Evolutionary conservation across 2,797 vertebrate genomes (phyloP), one percentile per base, ranked within the genome.

Genomic region (Pipistrellus nathusii): DNA sequence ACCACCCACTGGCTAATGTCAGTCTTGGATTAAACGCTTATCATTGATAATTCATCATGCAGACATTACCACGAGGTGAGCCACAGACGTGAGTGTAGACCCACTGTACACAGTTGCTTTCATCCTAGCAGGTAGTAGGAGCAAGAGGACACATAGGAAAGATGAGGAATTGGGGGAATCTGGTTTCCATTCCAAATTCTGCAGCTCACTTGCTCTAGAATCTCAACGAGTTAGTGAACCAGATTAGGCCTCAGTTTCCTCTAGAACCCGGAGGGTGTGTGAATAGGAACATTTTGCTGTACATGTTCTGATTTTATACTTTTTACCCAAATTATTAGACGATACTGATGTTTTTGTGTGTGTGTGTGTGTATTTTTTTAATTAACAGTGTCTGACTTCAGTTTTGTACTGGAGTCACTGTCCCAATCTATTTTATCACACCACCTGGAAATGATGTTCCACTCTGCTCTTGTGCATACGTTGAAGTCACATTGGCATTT

Each of bases 381-480:
- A 76, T 68, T 25, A 57, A 35, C 55, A 35, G 71, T 59, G 27
- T 51, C 15, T 35, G 62, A 64, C 35, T 51, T 95, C 84, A 90
- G 6, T 73, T 90, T 64, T 94, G 12, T 81, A 11, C 75, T 30
- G n/a, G 6, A 77, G 18, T 55, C 69, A 80, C 46, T 32, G 1
- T 44, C 88, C 18, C 46, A 48, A 62, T 20, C 41, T 85, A 32
- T 91, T 94, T 92, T 76, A 81, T 75, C 53, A 51, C 23, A 90
- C 88, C 76, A 71, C 72, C 41, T 90, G 27, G 72, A 77, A 95
- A 94, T 93, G 30, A 95, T 71, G 95, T 77, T 91, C 66, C 30
- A 30, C 44, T 69, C 59, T 80, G 62, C 57, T 53, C 14, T 64
- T 83, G 48, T 92, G 82, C 90, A 20, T 84, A 32, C 81, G 17